Evolutionary conservation across 2,888 invertebrate species (phyloP).

Genomic region (Caenorhabditis drosophilae): DNA sequence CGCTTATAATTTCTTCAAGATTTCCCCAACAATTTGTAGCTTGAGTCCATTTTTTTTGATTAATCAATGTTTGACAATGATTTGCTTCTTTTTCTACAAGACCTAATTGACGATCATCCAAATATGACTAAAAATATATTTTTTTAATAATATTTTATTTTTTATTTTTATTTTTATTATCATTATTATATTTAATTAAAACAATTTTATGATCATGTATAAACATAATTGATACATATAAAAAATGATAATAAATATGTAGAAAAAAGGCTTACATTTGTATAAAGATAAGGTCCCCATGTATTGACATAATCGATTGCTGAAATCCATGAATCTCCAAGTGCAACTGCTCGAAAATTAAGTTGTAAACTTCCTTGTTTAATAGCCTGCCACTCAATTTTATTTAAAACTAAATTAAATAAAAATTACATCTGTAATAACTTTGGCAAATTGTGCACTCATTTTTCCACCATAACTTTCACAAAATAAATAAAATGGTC

Average conservation of each 20-base stretch:
- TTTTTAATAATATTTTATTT: neutral
- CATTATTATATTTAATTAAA: too few species aligned
- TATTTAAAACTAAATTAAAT: neutral
- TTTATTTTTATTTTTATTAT: too few species aligned
- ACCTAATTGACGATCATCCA: slow-evolving; percentile 54
- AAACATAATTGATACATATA: too few species aligned
- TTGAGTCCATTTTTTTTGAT: slow-evolving; percentile 74
- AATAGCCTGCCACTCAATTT: slow-evolving; percentile 74
- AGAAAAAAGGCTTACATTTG: slow-evolving; percentile 77
- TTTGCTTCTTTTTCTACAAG: slow-evolving; percentile 40
- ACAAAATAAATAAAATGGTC: slow-evolving; percentile 83
- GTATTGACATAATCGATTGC: slow-evolving; percentile 83
- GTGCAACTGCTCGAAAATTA: slow-evolving; percentile 80
- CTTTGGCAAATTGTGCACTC: slow-evolving; percentile 82
- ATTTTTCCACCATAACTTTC: slow-evolving; percentile 94
- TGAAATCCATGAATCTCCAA: slow-evolving; percentile 89
- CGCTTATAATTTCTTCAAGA: slow-evolving; percentile 76
- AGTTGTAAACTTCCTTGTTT: slow-evolving; percentile 71
- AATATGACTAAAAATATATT: slow-evolving; percentile 44
- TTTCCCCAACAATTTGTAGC: slow-evolving; percentile 77
- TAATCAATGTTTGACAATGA: slow-evolving; percentile 69
- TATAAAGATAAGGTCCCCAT: slow-evolving; percentile 82
- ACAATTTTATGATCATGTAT: too few species aligned
- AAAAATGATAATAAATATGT: too few species aligned
- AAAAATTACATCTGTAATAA: slow-evolving; percentile 71